Base-by-base conservation (phyloP, 2,113 vertebrate genomes). In the Tachysurus vachellii region DNA sequence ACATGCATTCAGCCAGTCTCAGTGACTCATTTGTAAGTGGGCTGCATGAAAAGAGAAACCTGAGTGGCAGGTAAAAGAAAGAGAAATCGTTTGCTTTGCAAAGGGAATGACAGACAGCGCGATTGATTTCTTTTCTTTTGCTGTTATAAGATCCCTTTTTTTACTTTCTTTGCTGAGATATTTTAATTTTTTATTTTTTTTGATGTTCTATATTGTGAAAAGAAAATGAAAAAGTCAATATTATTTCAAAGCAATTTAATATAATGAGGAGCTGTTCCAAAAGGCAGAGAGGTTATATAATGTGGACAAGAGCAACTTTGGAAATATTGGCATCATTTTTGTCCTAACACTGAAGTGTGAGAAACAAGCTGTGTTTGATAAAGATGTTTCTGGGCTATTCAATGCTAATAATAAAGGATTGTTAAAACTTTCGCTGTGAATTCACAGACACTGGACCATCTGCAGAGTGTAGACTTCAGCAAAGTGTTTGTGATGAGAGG, bases 61-160 rank as follows among this genome's bases (percentile, higher is more conserved):
- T 81, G 79, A 81, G 79, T 81, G 79, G 56, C 79, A 81, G 79
- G 79, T 81, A 81, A 81, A 81, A 81, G 79, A 61, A 61, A 2
- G 10, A 61, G 31, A 42, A 81, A 44, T 81, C 56, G 42, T 81
- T 81, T 81, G 31, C 57, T 59, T 81, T 61, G 56, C 57, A 81
- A 61, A 42, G 31, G 19, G 79, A 81, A 61, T 81, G 21, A 61
- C 12, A 61, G 56, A 81, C 14, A 21, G 56, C 23, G 57, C 21
- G 11, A 81, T 81, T 61, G 56, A 81, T 81, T 81, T 81, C 21
- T 80, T 79, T 77, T 77, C 26, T 57, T 57, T 81, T 61, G 31
- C 31, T 81, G 19, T 81, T 61, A 56, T 61, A 44, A 61, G 31
- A 44, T 23, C 31, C 10, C 31, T 81, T 61, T 53, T 81, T 42